Conservation (phyloP, 2,113 vertebrate genomes). For the Scartelaos histophorus region DNA sequence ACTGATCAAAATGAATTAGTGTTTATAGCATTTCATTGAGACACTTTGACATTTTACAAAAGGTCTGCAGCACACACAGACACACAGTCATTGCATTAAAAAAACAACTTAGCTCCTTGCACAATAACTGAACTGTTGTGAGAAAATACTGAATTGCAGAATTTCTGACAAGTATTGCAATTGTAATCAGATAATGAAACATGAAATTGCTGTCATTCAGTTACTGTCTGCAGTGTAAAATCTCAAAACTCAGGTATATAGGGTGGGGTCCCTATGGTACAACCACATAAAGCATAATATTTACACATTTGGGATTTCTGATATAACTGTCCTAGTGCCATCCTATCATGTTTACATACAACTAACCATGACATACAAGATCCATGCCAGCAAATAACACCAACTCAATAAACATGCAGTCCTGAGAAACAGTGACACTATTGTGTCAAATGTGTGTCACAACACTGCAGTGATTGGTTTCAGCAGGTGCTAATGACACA, state of each 20-base stretch:
- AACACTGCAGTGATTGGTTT: conserved; percentile 12
- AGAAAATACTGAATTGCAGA: too few species aligned
- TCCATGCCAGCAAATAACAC: not conserved
- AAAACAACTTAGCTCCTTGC: not conserved
- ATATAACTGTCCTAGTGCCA: too few species aligned
- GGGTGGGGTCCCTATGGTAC: too few species aligned
- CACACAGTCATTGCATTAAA: conserved; percentile 21
- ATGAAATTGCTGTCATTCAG: too few species aligned
- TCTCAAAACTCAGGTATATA: too few species aligned
- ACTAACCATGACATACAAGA: not conserved
- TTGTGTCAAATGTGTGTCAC: conserved; percentile 14
- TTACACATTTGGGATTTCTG: too few species aligned
- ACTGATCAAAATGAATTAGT: conserved; percentile 62
- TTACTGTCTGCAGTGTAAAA: too few species aligned
- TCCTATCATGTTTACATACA: not conserved
- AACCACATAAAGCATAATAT: too few species aligned
- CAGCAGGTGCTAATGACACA: conserved; percentile 18
- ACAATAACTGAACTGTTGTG: not conserved
- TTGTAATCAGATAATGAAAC: too few species aligned
- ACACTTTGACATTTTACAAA: conserved; percentile 73
- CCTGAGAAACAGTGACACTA: not conserved
- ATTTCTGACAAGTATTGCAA: too few species aligned
- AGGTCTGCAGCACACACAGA: conserved; percentile 57
- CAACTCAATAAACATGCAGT: conserved; percentile 18
- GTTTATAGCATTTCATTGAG: conserved; percentile 31